phyloP scores from a whole-genome alignment of 2,113 vertebrate genomes.

The Amphiprion percula region DNA sequence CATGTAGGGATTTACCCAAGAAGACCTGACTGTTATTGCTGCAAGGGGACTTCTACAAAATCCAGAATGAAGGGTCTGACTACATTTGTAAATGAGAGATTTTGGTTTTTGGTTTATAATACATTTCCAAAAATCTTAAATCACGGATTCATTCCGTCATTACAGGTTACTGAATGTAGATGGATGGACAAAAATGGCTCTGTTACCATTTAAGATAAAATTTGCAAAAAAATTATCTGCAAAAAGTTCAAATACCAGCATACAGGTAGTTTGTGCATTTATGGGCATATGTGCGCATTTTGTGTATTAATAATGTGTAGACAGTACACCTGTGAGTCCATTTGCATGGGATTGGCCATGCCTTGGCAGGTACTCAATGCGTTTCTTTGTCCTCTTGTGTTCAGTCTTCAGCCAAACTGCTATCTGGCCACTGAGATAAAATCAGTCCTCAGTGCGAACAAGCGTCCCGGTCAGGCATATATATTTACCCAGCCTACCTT shows the following conservation, averaged over 20 bases:
- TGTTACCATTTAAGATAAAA: neutral
- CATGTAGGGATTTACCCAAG: neutral
- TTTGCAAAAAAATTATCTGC: neutral
- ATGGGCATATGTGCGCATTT: neutral
- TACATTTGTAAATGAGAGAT: too few relatives aligned
- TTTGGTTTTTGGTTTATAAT: too few relatives aligned
- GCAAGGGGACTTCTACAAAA: neutral
- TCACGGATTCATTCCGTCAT: neutral
- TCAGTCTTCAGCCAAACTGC: slow-evolving; percentile 41
- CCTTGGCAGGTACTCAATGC: slow-evolving; percentile 24
- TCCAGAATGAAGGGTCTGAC: neutral
- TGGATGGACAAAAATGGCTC: neutral
- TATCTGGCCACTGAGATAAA: slow-evolving; percentile 67
- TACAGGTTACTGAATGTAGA: neutral
- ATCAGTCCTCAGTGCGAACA: slow-evolving; percentile 65
- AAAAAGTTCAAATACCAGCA: neutral
- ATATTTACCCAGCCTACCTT: slow-evolving; percentile 64
- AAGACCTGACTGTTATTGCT: neutral
- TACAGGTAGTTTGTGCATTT: neutral
- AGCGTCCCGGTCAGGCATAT: slow-evolving; percentile 56
- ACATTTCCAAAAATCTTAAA: too few relatives aligned
- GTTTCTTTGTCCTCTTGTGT: slow-evolving; percentile 51
- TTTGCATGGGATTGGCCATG: slow-evolving; percentile 1
- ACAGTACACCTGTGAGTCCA: neutral
- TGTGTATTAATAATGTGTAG: neutral